Evolutionary conservation across 2,797 vertebrate genomes (phyloP).

Genomic region (Mastacembelus armatus): DNA sequence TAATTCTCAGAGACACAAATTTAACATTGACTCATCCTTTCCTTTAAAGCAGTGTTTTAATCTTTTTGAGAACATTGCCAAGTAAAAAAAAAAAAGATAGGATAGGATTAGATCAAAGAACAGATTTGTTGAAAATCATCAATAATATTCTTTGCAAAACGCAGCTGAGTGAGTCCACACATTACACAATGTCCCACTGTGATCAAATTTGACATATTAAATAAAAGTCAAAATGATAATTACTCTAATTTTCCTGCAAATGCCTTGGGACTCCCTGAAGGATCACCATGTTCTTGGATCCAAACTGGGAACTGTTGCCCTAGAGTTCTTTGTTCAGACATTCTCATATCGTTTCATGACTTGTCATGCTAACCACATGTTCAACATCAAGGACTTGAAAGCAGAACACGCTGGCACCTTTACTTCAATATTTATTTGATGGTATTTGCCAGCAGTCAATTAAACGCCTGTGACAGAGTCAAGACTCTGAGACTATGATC

Average conservation of each 20-base stretch:
- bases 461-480: slow-evolving; percentile 12
- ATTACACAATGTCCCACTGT: neutral
- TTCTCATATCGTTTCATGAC: slow-evolving; percentile 14
- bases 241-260: neutral
- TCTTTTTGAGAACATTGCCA: no score
- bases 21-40: neutral
- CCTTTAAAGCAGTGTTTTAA: neutral
- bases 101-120: neutral
- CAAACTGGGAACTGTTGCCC: neutral
- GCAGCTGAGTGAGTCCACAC: no score
- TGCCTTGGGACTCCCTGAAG: neutral
- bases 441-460: slow-evolving; percentile 18
- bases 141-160: no score
- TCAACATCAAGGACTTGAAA: slow-evolving; percentile 8
- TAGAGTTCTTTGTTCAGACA: neutral
- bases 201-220: neutral
- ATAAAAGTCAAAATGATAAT: slow-evolving; percentile 3
- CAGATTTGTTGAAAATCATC: neutral
- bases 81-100: neutral
- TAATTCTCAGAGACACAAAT: no score
- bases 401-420: neutral
- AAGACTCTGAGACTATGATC: no score
- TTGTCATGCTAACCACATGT: neutral
- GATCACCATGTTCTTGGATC: neutral
- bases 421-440: slow-evolving; percentile 20